Percentiles rank a stretch among this genome's conserved stretches.
These are phyloP conservation scores for Therioaphis trifolii DNA, from an alignment of 2,888 invertebrate species.

Conservation along the genomic window DNA sequence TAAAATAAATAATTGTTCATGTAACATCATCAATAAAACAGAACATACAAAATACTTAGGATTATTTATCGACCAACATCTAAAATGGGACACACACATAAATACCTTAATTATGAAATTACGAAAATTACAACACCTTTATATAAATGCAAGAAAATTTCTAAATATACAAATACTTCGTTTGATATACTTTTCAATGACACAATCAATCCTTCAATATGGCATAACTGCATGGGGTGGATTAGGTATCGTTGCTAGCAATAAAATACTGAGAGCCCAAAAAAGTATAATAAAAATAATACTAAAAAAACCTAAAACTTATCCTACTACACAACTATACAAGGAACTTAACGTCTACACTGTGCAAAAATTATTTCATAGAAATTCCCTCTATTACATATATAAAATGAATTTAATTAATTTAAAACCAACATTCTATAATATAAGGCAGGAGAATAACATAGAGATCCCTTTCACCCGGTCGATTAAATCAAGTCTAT, in stretches of 20 bases:
- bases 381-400: neutral
- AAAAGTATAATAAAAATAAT: too few relatives aligned
- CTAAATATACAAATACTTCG: neutral
- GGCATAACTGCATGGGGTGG: neutral
- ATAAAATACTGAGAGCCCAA: too few relatives aligned
- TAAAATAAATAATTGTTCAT: neutral
- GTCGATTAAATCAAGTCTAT: neutral
- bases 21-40: too few relatives aligned
- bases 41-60: neutral
- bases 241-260: neutral
- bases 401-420: too few relatives aligned
- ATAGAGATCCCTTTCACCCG: neutral
- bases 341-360: too few relatives aligned
- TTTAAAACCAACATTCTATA: neutral
- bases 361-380: too few relatives aligned
- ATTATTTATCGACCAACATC: neutral
- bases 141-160: neutral
- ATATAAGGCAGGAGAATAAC: neutral
- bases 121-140: neutral
- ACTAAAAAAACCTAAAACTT: too few relatives aligned
- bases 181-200: neutral
- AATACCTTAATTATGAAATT: neutral
- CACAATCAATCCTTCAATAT: neutral
- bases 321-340: too few relatives aligned
- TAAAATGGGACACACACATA: neutral